These are phyloP conservation scores for Plagodis pulveraria DNA, from an alignment of 2,888 invertebrate species.

Conservation along the genomic window DNA sequence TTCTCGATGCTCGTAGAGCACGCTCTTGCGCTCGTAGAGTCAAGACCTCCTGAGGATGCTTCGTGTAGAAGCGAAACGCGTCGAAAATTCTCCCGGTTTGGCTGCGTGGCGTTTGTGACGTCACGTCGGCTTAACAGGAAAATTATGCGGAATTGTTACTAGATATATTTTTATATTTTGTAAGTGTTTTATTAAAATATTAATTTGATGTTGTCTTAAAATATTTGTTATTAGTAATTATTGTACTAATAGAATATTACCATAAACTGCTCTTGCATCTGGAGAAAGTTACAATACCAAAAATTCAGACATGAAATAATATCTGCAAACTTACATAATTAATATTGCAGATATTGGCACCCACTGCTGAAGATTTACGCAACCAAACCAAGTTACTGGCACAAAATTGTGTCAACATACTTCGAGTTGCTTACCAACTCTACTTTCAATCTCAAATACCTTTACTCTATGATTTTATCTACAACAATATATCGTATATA, in stretches of 20 bases:
- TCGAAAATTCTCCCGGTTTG: too few species aligned
- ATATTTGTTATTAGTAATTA: neutral
- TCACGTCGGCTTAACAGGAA: too few species aligned
- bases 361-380: constrained; percentile 28
- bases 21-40: too few species aligned
- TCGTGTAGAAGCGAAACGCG: too few species aligned
- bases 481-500: too few species aligned
- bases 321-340: constrained; percentile 17
- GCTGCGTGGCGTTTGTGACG: too few species aligned
- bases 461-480: neutral
- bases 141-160: too few species aligned
- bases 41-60: too few species aligned
- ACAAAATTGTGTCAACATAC: constrained; percentile 22
- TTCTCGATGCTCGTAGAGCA: too few species aligned
- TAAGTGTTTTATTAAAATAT: too few species aligned
- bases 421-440: constrained; percentile 7
- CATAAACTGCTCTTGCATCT: neutral
- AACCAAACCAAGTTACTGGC: constrained; percentile 18
- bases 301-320: constrained; percentile 1
- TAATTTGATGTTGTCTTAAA: too few species aligned
- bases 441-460: constrained; percentile 9
- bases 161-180: too few species aligned
- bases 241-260: neutral
- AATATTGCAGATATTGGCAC: constrained; percentile 7
- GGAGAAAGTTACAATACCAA: constrained; percentile 1